Conservation (phyloP, 2,113 vertebrate genomes). For the Syngnathus floridae region DNA sequence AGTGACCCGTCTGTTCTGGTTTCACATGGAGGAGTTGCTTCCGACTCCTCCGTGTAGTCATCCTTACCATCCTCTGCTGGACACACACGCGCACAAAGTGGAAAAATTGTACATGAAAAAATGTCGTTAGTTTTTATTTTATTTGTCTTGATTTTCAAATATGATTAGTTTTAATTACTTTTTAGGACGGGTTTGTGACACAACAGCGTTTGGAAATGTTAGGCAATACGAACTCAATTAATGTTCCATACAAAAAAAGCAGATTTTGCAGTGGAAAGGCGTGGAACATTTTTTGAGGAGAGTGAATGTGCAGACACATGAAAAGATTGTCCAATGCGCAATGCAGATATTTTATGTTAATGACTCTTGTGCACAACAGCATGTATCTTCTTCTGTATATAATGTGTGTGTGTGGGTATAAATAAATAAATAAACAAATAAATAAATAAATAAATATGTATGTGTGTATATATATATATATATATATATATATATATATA, state of each 20-base stretch:
- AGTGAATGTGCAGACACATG: neutral
- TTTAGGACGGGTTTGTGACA: too few species aligned
- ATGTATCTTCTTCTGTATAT: neutral
- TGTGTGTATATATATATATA: too few species aligned
- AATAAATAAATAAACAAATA: too few species aligned
- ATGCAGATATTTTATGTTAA: conserved; percentile 4
- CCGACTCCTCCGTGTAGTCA: conserved; percentile 79
- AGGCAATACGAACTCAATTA: too few species aligned
- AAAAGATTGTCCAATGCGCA: neutral
- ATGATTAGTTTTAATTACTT: too few species aligned
- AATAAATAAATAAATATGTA: too few species aligned
- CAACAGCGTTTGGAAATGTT: too few species aligned
- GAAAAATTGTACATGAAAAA: conserved; percentile 4
- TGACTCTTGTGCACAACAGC: neutral
- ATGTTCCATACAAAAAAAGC: neutral
- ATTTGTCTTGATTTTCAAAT: too few species aligned
- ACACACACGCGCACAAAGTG: conserved; percentile 1
- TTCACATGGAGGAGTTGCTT: conserved; percentile 76
- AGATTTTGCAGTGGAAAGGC: neutral
- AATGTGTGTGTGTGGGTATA: too few species aligned
- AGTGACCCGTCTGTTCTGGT: conserved; percentile 78
- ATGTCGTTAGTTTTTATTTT: too few species aligned
- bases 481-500: neutral
- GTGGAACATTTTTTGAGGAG: neutral
- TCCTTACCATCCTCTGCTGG: conserved; percentile 75